phyloP scores from a whole-genome alignment of 2,113 vertebrate species.

The Bucco capensis region DNA sequence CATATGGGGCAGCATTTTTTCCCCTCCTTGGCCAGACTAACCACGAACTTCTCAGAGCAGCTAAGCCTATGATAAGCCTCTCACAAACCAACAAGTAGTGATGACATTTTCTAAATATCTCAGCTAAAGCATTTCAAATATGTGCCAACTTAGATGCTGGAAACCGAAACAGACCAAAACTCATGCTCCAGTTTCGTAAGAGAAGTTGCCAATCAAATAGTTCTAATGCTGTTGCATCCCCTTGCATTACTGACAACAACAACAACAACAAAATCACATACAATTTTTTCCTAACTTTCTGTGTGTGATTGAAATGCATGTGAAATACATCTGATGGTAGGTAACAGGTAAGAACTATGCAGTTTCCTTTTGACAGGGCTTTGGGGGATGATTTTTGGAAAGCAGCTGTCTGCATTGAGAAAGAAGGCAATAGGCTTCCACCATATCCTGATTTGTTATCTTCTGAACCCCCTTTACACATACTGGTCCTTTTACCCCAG shows the following conservation, averaged over 20 bases:
- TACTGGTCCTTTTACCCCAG: background rate
- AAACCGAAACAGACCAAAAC: background rate
- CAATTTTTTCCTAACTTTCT: background rate
- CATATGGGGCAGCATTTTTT: background rate
- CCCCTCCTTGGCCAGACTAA: background rate
- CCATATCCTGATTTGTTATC: background rate
- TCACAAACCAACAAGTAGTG: background rate
- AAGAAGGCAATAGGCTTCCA: background rate
- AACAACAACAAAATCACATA: too few relatives aligned
- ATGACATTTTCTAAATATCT: background rate
- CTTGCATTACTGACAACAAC: background rate
- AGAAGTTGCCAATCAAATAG: background rate
- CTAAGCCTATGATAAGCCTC: slow-evolving; percentile 15
- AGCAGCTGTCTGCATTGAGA: background rate
- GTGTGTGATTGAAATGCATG: background rate
- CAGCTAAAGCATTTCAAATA: background rate
- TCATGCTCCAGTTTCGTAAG: background rate
- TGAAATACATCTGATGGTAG: background rate
- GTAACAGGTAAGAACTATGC: background rate
- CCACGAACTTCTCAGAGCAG: background rate
- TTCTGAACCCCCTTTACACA: background rate
- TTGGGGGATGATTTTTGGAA: background rate
- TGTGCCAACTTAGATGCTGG: background rate
- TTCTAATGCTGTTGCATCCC: background rate
- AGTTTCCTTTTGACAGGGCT: background rate